phyloP scores from a whole-genome alignment of 2,113 vertebrate genomes.

The Pseudopipra pipra region DNA sequence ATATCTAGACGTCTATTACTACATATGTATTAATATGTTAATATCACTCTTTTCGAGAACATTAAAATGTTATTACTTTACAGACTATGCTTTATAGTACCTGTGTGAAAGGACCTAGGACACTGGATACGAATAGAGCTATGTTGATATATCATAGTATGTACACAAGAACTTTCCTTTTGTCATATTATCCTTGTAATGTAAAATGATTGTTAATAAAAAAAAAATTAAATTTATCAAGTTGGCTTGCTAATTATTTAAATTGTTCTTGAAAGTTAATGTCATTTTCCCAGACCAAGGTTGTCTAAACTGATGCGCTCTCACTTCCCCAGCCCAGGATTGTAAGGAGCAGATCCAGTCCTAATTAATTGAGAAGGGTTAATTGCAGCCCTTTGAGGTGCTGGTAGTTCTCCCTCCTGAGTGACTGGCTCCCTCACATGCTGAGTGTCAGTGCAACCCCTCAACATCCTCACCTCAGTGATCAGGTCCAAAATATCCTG shows the following conservation, averaged over 20 bases:
- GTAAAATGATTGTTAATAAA: constrained; percentile 84
- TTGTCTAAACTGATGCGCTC: background rate
- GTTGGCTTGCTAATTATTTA: background rate
- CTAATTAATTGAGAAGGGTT: background rate
- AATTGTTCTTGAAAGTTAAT: background rate
- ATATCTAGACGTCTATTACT: constrained; percentile 75
- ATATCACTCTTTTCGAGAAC: constrained; percentile 78
- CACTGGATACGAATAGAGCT: constrained; percentile 87
- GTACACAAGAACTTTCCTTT: constrained; percentile 78
- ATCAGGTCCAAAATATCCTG: background rate
- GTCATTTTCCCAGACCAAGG: background rate
- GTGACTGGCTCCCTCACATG: background rate
- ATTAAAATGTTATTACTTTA: constrained; percentile 77
- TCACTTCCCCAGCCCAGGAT: accelerated
- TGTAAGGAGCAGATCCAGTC: background rate
- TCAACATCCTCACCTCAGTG: accelerated
- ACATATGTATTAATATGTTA: constrained; percentile 80
- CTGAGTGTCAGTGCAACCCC: background rate
- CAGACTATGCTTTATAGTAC: constrained; percentile 84
- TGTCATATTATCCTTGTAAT: constrained; percentile 83
- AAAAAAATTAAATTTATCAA: constrained; percentile 70
- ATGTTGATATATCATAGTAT: constrained; percentile 81
- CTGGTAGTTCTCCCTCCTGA: background rate
- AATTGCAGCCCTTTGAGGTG: background rate
- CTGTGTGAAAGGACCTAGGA: constrained; percentile 85